Conservation (phyloP, 2,888 invertebrate species). For the Labia minor region DNA sequence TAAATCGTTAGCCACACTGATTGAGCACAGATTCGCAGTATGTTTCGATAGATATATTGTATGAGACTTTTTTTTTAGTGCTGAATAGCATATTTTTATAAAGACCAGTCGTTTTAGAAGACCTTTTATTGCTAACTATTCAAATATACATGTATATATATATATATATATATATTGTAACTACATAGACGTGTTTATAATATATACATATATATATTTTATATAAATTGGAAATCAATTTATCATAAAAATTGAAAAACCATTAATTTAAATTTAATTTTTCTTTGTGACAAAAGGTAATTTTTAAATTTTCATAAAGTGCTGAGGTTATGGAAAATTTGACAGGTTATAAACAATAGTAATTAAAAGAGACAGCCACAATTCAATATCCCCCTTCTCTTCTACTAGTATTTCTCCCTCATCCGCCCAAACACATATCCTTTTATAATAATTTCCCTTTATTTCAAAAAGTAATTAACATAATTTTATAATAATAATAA, state of each 20-base stretch:
- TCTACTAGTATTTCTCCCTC: too few species aligned
- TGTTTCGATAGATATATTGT: not conserved
- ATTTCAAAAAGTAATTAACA: too few species aligned
- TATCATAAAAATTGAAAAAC: slow-evolving; percentile 1
- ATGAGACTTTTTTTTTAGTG: not conserved
- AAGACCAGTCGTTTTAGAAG: slow-evolving; percentile 9
- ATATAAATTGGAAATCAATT: not conserved
- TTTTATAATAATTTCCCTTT: too few species aligned
- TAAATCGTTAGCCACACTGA: slow-evolving; percentile 1
- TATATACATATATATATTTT: not conserved
- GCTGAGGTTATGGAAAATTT: not conserved
- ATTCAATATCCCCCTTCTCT: not conserved
- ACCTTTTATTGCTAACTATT: not conserved
- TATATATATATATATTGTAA: not conserved
- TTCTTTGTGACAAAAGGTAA: not conserved
- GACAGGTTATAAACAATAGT: slow-evolving; percentile 1
- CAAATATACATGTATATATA: not conserved
- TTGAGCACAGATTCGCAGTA: slow-evolving; percentile 5
- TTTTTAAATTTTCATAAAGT: not conserved
- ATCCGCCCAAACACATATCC: too few species aligned
- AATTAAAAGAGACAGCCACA: not conserved
- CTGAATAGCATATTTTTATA: not conserved
- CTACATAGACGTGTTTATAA: too few species aligned
- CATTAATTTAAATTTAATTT: slow-evolving; percentile 5
- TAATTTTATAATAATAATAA: too few species aligned